These are phyloP conservation scores for Mormoops blainvillei DNA, from an alignment of 2,113 vertebrate genomes.

Conservation along the genomic window DNA sequence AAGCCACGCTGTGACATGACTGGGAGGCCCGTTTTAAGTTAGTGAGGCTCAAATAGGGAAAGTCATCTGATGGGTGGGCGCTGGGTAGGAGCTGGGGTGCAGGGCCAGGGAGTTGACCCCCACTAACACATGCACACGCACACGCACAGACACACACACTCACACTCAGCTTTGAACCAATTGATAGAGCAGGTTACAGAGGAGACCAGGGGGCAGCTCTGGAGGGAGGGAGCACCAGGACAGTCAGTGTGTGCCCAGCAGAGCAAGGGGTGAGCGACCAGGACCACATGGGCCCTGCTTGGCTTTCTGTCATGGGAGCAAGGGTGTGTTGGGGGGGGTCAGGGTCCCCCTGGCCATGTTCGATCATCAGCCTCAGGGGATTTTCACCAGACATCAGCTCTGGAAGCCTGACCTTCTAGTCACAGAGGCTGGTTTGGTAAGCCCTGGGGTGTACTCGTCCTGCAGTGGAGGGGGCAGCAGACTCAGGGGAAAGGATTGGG, in stretches of 20 bases:
- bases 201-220: not conserved
- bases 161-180: not conserved
- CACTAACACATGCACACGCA: too few relatives aligned
- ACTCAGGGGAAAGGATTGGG: too few relatives aligned
- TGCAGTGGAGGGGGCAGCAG: not conserved
- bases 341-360: not conserved
- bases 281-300: not conserved
- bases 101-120: too few relatives aligned
- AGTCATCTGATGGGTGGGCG: not conserved
- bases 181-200: not conserved
- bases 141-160: not conserved
- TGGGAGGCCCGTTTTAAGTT: not conserved
- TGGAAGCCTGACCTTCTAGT: not conserved
- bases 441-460: fast-evolving
- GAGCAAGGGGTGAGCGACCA: fast-evolving
- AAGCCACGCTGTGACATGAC: not conserved
- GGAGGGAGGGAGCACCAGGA: not conserved
- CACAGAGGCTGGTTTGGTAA: not conserved
- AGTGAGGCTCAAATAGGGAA: too few relatives aligned
- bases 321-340: too few relatives aligned
- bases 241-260: not conserved
- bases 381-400: not conserved
- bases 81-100: not conserved
- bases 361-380: not conserved
- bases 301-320: not conserved